Evolutionary conservation across 1,140 invertebrate genomes (phyloP).

Genomic region (Cryptotermes secundus): DNA sequence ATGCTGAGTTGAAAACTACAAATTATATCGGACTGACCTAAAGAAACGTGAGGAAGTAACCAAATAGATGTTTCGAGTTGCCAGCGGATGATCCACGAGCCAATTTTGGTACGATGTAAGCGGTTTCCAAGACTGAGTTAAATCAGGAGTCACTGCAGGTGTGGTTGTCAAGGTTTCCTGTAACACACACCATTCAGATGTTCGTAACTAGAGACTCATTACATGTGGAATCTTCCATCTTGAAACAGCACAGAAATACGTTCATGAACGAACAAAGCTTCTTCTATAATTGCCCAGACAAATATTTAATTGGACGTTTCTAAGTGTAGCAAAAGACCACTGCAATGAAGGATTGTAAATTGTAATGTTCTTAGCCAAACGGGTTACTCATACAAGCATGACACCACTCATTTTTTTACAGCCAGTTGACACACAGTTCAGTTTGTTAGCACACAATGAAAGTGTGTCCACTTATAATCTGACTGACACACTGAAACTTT

Average conservation of each 20-base stretch:
- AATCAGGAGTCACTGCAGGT: not conserved
- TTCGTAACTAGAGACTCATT: too few relatives aligned
- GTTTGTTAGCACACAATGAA: not conserved
- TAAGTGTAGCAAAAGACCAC: too few relatives aligned
- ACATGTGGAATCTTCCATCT: too few relatives aligned
- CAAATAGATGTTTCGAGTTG: not conserved
- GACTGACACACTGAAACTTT: not conserved
- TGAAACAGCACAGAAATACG: too few relatives aligned
- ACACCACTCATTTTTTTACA: not conserved
- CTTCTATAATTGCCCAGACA: too few relatives aligned
- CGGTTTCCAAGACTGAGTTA: not conserved
- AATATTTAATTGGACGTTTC: too few relatives aligned
- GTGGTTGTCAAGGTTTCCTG: not conserved
- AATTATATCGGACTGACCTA: too few relatives aligned
- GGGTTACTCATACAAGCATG: not conserved
- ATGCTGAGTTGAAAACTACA: too few relatives aligned
- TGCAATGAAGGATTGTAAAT: not conserved
- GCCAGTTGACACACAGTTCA: not conserved
- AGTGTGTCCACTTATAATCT: not conserved
- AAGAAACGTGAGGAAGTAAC: not conserved
- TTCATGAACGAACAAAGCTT: too few relatives aligned
- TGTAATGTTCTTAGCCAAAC: not conserved
- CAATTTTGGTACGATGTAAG: constrained; percentile 3
- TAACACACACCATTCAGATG: not conserved
- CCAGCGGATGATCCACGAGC: not conserved